Conservation (phyloP, 1,140 invertebrate species). For the Antheraea pernyi region DNA sequence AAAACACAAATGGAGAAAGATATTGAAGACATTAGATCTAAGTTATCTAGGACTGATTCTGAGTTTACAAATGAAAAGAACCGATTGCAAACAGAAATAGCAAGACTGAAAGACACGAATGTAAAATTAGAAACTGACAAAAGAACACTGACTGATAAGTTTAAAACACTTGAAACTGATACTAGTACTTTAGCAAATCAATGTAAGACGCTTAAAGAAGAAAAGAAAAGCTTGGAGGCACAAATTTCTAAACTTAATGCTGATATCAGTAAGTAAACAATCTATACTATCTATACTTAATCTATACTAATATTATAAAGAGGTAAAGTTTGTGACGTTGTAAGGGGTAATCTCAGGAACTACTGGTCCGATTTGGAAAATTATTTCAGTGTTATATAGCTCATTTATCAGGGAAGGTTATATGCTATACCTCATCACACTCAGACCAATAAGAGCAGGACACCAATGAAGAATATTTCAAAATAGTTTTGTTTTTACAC, state of each 20-base stretch:
- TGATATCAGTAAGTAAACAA: conserved; percentile 72
- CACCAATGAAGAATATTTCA: too few relatives aligned
- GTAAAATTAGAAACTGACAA: conserved; percentile 72
- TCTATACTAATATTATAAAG: neutral
- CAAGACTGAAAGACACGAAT: conserved; percentile 71
- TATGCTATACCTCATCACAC: too few relatives aligned
- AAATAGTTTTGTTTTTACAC: too few relatives aligned
- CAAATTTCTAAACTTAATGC: conserved; percentile 79
- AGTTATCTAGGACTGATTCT: conserved; percentile 70
- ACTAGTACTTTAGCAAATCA: conserved; percentile 46
- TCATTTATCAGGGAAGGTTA: neutral
- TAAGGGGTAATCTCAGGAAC: too few relatives aligned
- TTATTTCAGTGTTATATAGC: neutral
- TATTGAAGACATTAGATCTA: conserved; percentile 74
- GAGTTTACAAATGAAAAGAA: conserved; percentile 78
- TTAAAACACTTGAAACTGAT: conserved; percentile 72
- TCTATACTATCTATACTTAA: too few relatives aligned
- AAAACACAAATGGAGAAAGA: conserved; percentile 70
- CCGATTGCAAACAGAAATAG: conserved; percentile 77
- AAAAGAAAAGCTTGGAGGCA: conserved; percentile 81
- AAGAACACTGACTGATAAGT: conserved; percentile 72
- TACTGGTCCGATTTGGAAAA: neutral
- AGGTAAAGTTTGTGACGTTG: too few relatives aligned
- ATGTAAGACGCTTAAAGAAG: conserved; percentile 72
- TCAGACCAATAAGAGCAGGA: too few relatives aligned